Base-by-base conservation (phyloP, 2,797 vertebrate species). In the Melanotaenia maccullochi region DNA sequence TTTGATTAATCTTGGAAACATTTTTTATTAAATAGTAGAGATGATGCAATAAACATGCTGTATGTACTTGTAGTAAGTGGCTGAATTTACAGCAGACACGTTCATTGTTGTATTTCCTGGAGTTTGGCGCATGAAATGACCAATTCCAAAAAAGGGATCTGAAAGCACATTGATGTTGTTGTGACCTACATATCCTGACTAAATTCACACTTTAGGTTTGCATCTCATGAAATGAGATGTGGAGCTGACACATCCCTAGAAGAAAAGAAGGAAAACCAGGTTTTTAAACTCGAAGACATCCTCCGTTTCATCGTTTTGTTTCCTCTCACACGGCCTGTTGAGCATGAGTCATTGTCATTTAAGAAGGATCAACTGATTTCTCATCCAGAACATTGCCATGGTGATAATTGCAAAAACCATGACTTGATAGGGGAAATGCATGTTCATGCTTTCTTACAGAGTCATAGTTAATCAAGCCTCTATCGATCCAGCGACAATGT, bases 121-220 rank as follows among this genome's bases (percentile, higher is more conserved):
- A 71, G n/a, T 38, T 24, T 20, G 22, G 35, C 54, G 6, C 60
- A 68, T 42, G 38, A 85, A 78, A n/a, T 74, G n/a, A 80, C 33
- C n/a, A 58, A 60, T 71, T 73, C 69, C 33, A 40, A 28, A 22
- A 52, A 52, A 60, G 14, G 24, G 18, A 67, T 44, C 44, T 56
- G 13, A 8, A 18, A 71, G 66, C 3, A 58, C 52, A 28, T 14
- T 22, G n/a, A 11, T 51, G 11, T 69, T 75, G 63, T 57, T 71
- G 81, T 87, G 88, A 90, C 81, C 87, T 85, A 81, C 49, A 82
- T 84, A 78, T 80, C 56, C 9, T 52, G 9, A 54, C 60, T 47
- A 73, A 84, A 76, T 58, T 71, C 72, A 68, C 51, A 65, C 22
- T 63, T 72, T 57, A 68, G 72, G 78, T 68, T 54, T 60, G 65